phyloP scores from a whole-genome alignment of 2,113 vertebrate species.

The Serilophus lunatus region DNA sequence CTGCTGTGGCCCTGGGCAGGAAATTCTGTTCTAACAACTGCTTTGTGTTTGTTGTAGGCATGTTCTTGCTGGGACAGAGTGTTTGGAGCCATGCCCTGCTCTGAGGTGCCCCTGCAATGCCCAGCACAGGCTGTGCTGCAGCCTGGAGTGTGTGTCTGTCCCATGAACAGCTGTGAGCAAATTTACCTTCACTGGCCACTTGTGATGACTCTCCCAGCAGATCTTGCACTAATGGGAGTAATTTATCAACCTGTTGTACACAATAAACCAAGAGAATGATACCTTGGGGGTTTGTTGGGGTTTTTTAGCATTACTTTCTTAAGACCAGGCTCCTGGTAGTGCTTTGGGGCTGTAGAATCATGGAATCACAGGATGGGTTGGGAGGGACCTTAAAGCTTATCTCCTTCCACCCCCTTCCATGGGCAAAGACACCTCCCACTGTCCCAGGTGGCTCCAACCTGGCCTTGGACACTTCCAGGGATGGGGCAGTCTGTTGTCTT shows the following conservation, averaged over 20 bases:
- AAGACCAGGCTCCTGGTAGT: not conserved
- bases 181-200: not conserved
- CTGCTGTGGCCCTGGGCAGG: not conserved
- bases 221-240: not conserved
- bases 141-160: not conserved
- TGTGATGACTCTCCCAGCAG: not conserved
- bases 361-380: not conserved
- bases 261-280: conserved; percentile 18
- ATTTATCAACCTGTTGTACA: not conserved
- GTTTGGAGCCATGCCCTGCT: not conserved
- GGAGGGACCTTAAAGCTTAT: not conserved
- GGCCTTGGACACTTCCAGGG: not conserved
- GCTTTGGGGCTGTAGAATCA: not conserved
- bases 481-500: not conserved
- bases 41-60: conserved; percentile 30
- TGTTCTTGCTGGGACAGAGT: not conserved
- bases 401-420: not conserved
- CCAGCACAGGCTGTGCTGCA: not conserved
- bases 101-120: not conserved
- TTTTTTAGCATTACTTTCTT: not conserved
- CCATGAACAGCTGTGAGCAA: not conserved
- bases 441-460: not conserved
- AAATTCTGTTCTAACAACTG: not conserved
- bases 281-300: too few species aligned
- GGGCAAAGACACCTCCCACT: not conserved